Evolutionary conservation across 1,140 invertebrate species (phyloP).

Genomic region (Galleria mellonella): DNA sequence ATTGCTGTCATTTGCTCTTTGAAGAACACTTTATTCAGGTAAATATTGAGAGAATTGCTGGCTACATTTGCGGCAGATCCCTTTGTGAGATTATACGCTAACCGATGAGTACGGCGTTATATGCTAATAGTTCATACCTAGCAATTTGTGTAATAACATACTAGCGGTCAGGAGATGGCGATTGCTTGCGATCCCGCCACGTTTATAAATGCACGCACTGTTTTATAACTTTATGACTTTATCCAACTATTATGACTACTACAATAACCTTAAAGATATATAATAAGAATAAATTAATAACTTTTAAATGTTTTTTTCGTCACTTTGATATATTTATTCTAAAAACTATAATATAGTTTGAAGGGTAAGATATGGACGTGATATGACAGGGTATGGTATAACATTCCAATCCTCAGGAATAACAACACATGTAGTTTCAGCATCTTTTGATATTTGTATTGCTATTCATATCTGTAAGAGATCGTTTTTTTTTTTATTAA

Average conservation of each 20-base stretch:
- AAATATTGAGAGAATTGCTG: conserved; percentile 29
- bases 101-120: conserved; percentile 23
- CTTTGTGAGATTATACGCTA: conserved; percentile 24
- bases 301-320: too few species aligned
- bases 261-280: neutral
- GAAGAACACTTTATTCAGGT: conserved; percentile 39
- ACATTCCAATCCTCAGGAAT: too few species aligned
- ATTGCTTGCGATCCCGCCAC: neutral
- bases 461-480: too few species aligned
- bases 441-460: too few species aligned
- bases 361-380: too few species aligned
- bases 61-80: conserved; percentile 18
- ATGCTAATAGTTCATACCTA: conserved; percentile 28
- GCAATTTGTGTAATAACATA: conserved; percentile 22
- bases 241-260: conserved; percentile 4
- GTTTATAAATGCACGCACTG: neutral
- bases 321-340: too few species aligned
- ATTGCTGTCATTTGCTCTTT: conserved; percentile 49
- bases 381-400: too few species aligned
- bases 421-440: too few species aligned
- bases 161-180: neutral
- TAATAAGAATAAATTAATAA: neutral
- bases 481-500: too few species aligned
- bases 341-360: too few species aligned
- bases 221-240: conserved; percentile 24